These are phyloP conservation scores for Drosophila guanche DNA, from an alignment of 1,140 invertebrate genomes.

Conservation along the genomic window DNA sequence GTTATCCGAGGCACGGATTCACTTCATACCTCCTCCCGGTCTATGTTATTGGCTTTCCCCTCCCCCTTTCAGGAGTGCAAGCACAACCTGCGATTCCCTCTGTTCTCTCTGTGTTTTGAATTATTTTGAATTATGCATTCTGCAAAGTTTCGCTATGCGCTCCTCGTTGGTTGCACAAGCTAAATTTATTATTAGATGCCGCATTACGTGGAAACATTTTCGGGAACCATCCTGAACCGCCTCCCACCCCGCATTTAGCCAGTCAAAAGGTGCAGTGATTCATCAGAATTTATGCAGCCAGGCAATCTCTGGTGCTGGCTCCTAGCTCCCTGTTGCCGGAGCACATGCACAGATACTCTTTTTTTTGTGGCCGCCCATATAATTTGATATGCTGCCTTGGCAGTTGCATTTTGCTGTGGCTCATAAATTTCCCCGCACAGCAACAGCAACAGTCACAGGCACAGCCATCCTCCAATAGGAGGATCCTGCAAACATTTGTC, in stretches of 20 bases:
- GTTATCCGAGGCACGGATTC: too few species aligned
- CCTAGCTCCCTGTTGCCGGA: neutral
- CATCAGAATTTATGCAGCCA: slow-evolving; percentile 77
- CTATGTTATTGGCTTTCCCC: neutral
- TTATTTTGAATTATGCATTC: slow-evolving; percentile 81
- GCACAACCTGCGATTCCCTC: neutral
- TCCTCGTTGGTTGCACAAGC: slow-evolving; percentile 50
- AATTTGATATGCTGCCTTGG: slow-evolving; percentile 77
- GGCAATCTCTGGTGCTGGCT: slow-evolving; percentile 8
- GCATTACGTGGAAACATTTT: slow-evolving; percentile 67
- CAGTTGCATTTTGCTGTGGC: slow-evolving; percentile 76
- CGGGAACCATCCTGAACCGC: slow-evolving; percentile 25
- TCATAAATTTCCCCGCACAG: slow-evolving; percentile 61
- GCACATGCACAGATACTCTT: slow-evolving; percentile 22
- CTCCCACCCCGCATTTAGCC: slow-evolving; percentile 9
- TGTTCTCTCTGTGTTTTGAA: slow-evolving; percentile 55
- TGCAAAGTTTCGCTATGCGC: slow-evolving; percentile 60
- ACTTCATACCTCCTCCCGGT: too few species aligned
- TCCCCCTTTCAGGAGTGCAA: too few species aligned
- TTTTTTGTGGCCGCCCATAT: slow-evolving; percentile 77
- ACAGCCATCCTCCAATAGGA: neutral
- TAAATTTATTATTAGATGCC: slow-evolving; percentile 79
- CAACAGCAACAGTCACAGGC: slow-evolving; percentile 12
- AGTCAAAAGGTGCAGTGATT: slow-evolving; percentile 69
- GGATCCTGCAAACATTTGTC: slow-evolving; percentile 57